Conservation (phyloP, 2,888 invertebrate genomes). For the Pterostichus madidus region DNA sequence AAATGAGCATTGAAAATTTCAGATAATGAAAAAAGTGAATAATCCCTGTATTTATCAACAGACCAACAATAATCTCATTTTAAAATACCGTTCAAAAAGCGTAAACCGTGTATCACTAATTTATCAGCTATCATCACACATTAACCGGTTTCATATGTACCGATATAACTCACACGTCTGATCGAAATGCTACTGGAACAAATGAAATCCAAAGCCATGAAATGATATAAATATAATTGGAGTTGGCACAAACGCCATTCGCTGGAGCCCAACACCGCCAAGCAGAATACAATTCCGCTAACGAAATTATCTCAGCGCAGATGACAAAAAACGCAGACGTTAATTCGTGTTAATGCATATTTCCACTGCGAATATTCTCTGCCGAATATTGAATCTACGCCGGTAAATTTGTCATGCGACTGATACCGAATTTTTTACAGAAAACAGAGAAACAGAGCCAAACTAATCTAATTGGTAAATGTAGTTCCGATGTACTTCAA, state of each 20-base stretch:
- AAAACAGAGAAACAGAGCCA: slow-evolving; percentile 24
- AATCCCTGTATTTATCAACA: not conserved
- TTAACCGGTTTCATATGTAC: not conserved
- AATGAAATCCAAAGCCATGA: slow-evolving; percentile 27
- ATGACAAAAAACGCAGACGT: slow-evolving; percentile 34
- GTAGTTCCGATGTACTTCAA: slow-evolving; percentile 17
- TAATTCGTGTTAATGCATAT: slow-evolving; percentile 43
- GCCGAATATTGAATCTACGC: slow-evolving; percentile 22
- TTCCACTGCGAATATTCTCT: slow-evolving; percentile 36
- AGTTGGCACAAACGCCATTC: not conserved
- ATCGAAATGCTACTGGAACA: no score
- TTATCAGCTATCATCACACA: slow-evolving; percentile 13
- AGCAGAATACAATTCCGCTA: slow-evolving; percentile 10
- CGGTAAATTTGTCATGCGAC: slow-evolving; percentile 1
- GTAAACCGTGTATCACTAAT: not conserved
- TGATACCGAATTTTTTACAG: not conserved
- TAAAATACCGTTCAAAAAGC: not conserved
- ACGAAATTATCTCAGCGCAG: slow-evolving; percentile 30
- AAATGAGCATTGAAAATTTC: no score
- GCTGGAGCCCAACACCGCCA: not conserved
- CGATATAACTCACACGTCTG: not conserved
- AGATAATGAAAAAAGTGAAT: no score
- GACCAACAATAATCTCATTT: not conserved
- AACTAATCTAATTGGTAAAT: slow-evolving; percentile 23
- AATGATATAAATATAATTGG: slow-evolving; percentile 38